Percentiles rank a stretch among this genome's conserved stretches.
Conservation (phyloP, 1,140 invertebrate species). For the Neodiprion virginianus region DNA sequence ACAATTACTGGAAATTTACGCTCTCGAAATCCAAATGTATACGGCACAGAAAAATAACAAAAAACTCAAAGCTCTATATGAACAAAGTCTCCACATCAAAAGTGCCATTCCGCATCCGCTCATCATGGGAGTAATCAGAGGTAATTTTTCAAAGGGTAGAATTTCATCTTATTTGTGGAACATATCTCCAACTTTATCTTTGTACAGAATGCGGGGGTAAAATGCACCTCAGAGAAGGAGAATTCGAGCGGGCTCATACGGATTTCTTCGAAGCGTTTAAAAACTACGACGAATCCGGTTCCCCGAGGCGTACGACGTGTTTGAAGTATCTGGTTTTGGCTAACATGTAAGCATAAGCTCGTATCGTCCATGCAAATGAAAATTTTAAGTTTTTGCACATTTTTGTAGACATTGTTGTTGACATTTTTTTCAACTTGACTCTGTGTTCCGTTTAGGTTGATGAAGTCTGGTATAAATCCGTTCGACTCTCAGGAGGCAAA, state of each 20-base stretch:
- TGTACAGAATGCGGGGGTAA: slow-evolving; percentile 96
- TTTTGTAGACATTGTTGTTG: slow-evolving; percentile 14
- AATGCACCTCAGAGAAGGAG: slow-evolving; percentile 98
- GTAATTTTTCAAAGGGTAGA: slow-evolving; percentile 58
- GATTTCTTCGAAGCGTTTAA: slow-evolving; percentile 99
- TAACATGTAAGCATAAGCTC: slow-evolving; percentile 80
- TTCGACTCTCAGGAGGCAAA: slow-evolving; percentile 99
- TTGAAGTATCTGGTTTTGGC: slow-evolving; percentile 98
- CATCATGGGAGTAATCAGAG: slow-evolving; percentile 99
- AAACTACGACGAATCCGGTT: slow-evolving; percentile 99
- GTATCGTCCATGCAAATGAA: neutral
- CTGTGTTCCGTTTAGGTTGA: slow-evolving; percentile 73
- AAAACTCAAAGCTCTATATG: slow-evolving; percentile 97
- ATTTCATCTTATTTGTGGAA: neutral
- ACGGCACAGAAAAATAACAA: slow-evolving; percentile 99
- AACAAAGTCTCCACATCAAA: slow-evolving; percentile 98
- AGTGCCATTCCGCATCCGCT: slow-evolving; percentile 99
- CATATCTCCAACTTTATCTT: slow-evolving; percentile 26
- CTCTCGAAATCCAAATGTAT: slow-evolving; percentile 99
- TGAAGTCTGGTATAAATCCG: slow-evolving; percentile 99
- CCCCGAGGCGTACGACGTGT: slow-evolving; percentile 94
- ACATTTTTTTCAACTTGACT: slow-evolving; percentile 19
- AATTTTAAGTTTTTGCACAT: slow-evolving; percentile 8
- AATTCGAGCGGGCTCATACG: slow-evolving; percentile 98
- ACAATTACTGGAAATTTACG: slow-evolving; percentile 98